Evolutionary conservation across 2,888 invertebrate genomes (phyloP), one percentile per base, ranked within the genome.

Genomic region (Orthosia cruda): DNA sequence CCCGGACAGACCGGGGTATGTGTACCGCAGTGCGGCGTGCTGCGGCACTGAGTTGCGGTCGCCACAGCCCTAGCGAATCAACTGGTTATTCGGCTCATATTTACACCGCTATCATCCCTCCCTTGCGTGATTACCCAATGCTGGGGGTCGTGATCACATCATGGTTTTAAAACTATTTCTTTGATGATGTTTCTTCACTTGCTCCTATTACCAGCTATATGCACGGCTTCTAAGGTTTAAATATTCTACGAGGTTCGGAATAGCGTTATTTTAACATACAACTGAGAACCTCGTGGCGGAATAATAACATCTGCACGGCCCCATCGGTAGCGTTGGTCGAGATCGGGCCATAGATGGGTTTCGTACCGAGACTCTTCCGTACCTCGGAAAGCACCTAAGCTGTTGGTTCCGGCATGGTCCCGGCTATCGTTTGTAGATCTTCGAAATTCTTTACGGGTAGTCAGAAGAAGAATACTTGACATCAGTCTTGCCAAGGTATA

Each of bases 21-120:
- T 87, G 91, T 94, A 91, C 92, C 95, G 95, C 95, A 95, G 87
- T 95, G 95, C 95, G 95, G 85, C 92, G 92, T 47, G 89, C 91
- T 95, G 94, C 95, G 95, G 89, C 92, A 94, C 87, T 57, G 74
- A 77, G 87, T 89, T 90, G 89, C 90, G 89, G 87, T 81, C 71
- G 74, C 70, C 84, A 84, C 74, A 82, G 63, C 71, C 84, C 80
- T 79, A 82, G 77, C 69, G 64, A 77, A 81, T 74, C 83, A 79
- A 79, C 78, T 77, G 69, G 77, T 67, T 82, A 80, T 77, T 79
- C 76, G 70, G 61, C 82, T 62, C 70, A 80, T 71, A 70, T 69
- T 76, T 59, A 75, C 71, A 55, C 61, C 47, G 61, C 3, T 45
- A 45, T n/a, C 11, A 45, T n/a, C 40, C 40, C 40, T 40, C 40